Percentiles rank a stretch among this genome's conserved stretches.
Conservation (phyloP, 2,888 invertebrate genomes). For the Ommatoiulus sabulosus region DNA sequence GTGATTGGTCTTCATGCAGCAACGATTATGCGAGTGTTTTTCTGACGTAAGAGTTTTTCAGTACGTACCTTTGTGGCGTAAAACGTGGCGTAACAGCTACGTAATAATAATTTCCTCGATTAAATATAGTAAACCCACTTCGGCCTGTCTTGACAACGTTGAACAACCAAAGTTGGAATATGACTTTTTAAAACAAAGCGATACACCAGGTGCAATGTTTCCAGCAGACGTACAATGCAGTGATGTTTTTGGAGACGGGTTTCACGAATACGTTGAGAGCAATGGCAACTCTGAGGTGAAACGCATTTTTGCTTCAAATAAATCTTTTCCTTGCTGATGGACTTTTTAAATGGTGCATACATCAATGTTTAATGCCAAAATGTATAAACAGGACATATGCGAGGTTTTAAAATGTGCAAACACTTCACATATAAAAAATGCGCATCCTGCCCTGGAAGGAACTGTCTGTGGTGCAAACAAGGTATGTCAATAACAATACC, state of each 20-base stretch:
- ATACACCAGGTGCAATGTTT: conserved; percentile 65
- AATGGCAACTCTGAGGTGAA: background rate
- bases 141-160: conserved; percentile 62
- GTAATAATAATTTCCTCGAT: too few relatives aligned
- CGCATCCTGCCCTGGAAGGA: conserved; percentile 67
- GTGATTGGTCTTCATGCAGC: conserved; percentile 67
- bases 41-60: conserved; percentile 64
- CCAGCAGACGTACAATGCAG: conserved; percentile 65
- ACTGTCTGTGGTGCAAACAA: conserved; percentile 63
- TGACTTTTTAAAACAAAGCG: background rate
- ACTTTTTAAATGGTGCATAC: background rate
- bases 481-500: background rate
- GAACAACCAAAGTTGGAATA: conserved; percentile 57
- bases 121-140: conserved; percentile 42
- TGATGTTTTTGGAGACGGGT: background rate
- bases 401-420: conserved; percentile 66
- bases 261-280: background rate
- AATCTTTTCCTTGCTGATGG: too few relatives aligned
- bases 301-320: background rate
- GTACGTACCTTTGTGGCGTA: conserved; percentile 15
- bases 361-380: background rate
- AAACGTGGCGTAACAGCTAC: background rate
- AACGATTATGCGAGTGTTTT: conserved; percentile 65
- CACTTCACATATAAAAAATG: conserved; percentile 65
- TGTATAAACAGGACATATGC: conserved; percentile 64